These are phyloP conservation scores for Nannoperca obscura DNA, from an alignment of 2,797 vertebrate genomes.

Conservation along the genomic window DNA sequence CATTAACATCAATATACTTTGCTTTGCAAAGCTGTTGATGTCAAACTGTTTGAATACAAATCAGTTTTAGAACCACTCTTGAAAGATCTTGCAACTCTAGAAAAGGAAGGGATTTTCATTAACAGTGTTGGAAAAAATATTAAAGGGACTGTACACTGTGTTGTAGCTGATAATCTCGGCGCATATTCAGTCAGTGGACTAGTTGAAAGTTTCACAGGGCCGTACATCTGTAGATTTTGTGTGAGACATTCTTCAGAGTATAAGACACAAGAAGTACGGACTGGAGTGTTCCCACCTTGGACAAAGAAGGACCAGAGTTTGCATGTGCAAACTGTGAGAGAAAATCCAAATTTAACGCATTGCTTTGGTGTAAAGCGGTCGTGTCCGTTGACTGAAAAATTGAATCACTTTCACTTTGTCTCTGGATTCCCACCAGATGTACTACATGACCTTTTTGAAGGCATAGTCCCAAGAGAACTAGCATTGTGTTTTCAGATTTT, in stretches of 20 bases:
- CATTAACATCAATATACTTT: constrained; percentile 49
- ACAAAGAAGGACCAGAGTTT: constrained; percentile 38
- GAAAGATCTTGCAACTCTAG: constrained; percentile 37
- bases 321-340: constrained; percentile 51
- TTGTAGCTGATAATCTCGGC: constrained; percentile 52
- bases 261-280: constrained; percentile 34
- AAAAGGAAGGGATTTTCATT: constrained; percentile 54
- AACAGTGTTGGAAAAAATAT: constrained; percentile 35
- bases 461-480: constrained; percentile 41
- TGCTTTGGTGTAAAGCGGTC: constrained; percentile 42
- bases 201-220: constrained; percentile 47
- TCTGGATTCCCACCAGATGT: constrained; percentile 47
- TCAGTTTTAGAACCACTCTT: constrained; percentile 45
- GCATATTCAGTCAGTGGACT: constrained; percentile 51
- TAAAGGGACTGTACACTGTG: constrained; percentile 53
- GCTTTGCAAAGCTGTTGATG: constrained; percentile 54
- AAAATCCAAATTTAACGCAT: constrained; percentile 42
- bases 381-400: constrained; percentile 47
- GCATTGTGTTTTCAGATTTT: constrained; percentile 50
- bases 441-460: constrained; percentile 55
- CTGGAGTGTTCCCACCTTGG: constrained; percentile 30
- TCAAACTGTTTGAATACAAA: constrained; percentile 50
- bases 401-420: constrained; percentile 50
- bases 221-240: constrained; percentile 48
- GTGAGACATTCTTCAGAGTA: constrained; percentile 42